Evolutionary conservation across 1,140 invertebrate species (phyloP), one percentile per base, ranked within the genome.

Genomic region (Lysiphlebus fabarum): DNA sequence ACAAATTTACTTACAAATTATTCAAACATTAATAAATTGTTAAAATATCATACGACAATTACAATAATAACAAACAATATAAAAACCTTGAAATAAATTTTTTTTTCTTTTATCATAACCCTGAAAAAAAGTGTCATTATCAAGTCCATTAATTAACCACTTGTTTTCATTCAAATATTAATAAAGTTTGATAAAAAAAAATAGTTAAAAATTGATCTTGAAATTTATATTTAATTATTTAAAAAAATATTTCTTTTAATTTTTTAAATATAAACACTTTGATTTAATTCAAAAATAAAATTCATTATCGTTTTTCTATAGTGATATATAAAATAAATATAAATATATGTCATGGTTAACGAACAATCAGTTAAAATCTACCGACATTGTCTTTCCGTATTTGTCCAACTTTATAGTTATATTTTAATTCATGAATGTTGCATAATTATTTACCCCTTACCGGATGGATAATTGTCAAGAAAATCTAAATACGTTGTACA

Each of bases 401-500:
- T 41, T 41, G 12, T 48, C 17, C 42, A 51, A 37, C 49, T 38
- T 51, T n/a, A 51, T 9, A 26, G 17, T 26, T 4, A 26, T 26
- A 2, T 26, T 26, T 45, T 56, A 54, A 44, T 43, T 47, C 75
- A 79, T 79, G 76, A 77, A 79, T 79, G 77, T 79, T 79, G 72
- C 76, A 79, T 79, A 74, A 64, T 71, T 73, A 71, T 77, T 64
- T 77, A 75, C 73, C 74, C 47, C 70, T n/a, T n/a, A 76, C 71
- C 73, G 75, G 75, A 79, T 78, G 78, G 74, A 78, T 78, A 79
- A 78, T 79, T 78, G 76, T 78, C 77, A 76, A 79, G 75, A 36
- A 12, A 11, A n/a, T 72, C 75, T 76, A 77, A 79, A 77, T 75
- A 73, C 70, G 70, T 66, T 26, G 17, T 26, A 26, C 2, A 26